Evolutionary conservation across 2,113 vertebrate species (phyloP), one percentile per base, ranked within the genome.

Genomic region (Mirounga angustirostris): DNA sequence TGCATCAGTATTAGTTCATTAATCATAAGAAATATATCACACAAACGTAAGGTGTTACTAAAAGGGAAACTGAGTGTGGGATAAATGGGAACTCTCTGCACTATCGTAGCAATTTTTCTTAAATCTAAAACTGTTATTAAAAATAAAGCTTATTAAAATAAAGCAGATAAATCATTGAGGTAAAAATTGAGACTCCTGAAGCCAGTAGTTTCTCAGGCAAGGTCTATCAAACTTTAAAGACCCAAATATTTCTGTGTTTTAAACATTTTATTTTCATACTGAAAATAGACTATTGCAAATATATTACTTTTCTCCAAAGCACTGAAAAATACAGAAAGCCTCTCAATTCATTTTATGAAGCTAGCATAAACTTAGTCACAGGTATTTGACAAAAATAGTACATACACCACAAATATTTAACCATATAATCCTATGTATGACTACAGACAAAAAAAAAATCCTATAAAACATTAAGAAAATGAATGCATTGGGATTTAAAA

Each of bases 61-160:
- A 69, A 69, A 69, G 21, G 16, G 33, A 69, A 65, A 50, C 28
- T 78, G 63, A 4, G 30, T 88, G 18, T 15, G 33, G 12, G 10
- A 1, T 74, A 87, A 56, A 81, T 50, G 36, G 9, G 11, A 43
- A 87, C 14, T 50, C 0, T 79, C 36, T 93, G 11, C 54, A 46
- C 9, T 80, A 73, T 86, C n/a, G 63, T 80, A 73, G 36, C n/a
- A 91, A 10, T 86, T 91, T 80, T 96, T 83, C 50, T 50, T n/a
- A 82, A 82, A 76, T 76, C 18, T 88, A 78, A 78, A 65, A 65
- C 22, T 54, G 12, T 65, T 74, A 67, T 88, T 67, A 67, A 96
- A 89, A 94, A 50, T 78, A n/a, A 96, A 86, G 2, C 84, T 80
- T 74, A 58, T 65, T 59, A 71, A 94, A 59, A 91, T 91, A 30